Evolutionary conservation across 2,113 vertebrate genomes (phyloP).

Genomic region (Lasiurus borealis): DNA sequence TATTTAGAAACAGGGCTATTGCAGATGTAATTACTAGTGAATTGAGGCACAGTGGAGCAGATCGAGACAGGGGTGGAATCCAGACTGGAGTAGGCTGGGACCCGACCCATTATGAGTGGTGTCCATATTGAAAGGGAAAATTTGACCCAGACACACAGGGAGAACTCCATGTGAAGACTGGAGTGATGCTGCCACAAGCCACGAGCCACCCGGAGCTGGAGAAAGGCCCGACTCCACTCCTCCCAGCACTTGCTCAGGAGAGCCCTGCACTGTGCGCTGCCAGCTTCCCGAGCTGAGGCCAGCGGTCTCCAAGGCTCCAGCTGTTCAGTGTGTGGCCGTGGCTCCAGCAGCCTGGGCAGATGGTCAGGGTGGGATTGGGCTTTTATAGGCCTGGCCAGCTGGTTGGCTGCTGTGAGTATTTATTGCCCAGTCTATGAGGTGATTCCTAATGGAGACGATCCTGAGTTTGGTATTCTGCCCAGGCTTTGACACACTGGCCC

Average conservation of each 20-base stretch:
- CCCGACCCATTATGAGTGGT: not conserved
- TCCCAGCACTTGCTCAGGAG: not conserved
- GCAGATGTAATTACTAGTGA: not conserved
- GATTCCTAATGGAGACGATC: not conserved
- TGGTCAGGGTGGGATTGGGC: not conserved
- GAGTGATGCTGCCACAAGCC: not conserved
- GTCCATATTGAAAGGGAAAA: not conserved
- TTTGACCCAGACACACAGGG: not conserved
- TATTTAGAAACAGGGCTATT: not conserved
- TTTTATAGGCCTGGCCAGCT: not conserved
- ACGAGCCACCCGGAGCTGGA: not conserved
- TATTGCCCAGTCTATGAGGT: not conserved
- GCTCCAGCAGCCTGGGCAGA: not conserved
- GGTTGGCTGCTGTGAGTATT: not conserved
- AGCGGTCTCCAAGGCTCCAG: not conserved
- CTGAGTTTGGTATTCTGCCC: not conserved
- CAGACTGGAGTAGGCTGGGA: not conserved
- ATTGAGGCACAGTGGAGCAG: not conserved
- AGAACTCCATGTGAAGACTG: not conserved
- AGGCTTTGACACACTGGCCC: too few species aligned
- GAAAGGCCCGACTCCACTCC: not conserved
- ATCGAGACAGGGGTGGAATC: too few species aligned
- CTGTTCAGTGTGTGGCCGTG: fast-evolving
- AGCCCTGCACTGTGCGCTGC: not conserved
- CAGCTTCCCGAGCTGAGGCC: not conserved